Percentiles rank a stretch among this genome's conserved stretches.
Evolutionary conservation across 2,797 vertebrate genomes (phyloP).

Genomic region (Coregonus ussuriensis): DNA sequence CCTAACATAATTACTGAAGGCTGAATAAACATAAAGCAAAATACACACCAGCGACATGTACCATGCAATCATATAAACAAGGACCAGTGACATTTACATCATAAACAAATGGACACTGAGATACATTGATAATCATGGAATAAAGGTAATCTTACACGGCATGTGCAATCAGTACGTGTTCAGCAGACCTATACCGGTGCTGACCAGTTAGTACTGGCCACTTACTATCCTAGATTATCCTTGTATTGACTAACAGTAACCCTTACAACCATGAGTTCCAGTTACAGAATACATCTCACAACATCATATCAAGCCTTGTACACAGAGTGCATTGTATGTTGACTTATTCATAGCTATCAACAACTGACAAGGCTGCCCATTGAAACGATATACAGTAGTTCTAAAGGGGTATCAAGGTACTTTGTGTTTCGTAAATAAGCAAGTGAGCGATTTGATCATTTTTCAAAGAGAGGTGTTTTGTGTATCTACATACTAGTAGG

Average conservation of each 20-base stretch:
- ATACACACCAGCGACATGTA: not conserved
- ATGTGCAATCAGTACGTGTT: too few relatives aligned
- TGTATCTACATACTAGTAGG: conserved; percentile 48
- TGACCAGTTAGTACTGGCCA: too few relatives aligned
- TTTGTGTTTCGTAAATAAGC: conserved; percentile 55
- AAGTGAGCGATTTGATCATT: conserved; percentile 48
- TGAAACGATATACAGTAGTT: conserved; percentile 37
- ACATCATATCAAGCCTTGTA: not conserved
- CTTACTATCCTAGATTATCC: too few relatives aligned
- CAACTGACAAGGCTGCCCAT: conserved; percentile 53
- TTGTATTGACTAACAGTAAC: not conserved
- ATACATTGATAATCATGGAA: not conserved
- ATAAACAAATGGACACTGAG: not conserved
- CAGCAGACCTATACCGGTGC: too few relatives aligned
- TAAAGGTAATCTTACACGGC: too few relatives aligned
- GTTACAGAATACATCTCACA: not conserved
- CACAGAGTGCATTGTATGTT: conserved; percentile 1
- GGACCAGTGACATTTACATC: not conserved
- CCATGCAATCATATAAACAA: not conserved
- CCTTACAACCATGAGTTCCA: not conserved
- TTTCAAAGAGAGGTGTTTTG: conserved; percentile 46
- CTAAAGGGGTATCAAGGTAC: conserved; percentile 48
- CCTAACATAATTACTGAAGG: not conserved
- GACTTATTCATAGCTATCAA: conserved; percentile 51
- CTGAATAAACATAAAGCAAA: not conserved